Evolutionary conservation across 23 tunicate genomes (phyloP), one percentile per base, ranked within the genome.

Genomic region (Ciona savignyi): DNA sequence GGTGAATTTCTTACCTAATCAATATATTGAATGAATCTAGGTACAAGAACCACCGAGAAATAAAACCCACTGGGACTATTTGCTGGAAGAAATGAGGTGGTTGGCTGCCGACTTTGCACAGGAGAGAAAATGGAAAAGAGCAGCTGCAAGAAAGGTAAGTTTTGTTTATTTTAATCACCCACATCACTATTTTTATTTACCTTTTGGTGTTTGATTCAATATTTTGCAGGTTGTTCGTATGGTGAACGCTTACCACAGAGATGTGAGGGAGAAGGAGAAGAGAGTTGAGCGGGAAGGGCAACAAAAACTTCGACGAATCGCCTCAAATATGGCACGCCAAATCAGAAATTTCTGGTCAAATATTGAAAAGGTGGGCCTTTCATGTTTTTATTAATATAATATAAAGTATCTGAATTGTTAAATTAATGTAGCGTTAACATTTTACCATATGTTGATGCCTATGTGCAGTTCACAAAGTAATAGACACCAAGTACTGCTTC

Each of bases 41-140:
- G 89, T 89, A 25, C 89, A 79, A 64, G 98, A 93, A 70, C 98
- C 98, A 29, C 83, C 81, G 28, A 64, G 85, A 20, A 70, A 48
- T 30, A 94, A 94, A 65, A 75, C 99, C 24, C 99, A 94, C 65
- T 94, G 99, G 99, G 99, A 94, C 62, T 94, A 94, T 48, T 65
- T 94, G 49, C 86, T 94, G 4, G 95, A 87, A 30, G 99, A 94
- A 63, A 87, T 94, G 95, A 62, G 86, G 49, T 94, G 99, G 99
- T 62, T 94, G 48, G 95, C 99, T 56, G 80, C 95, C 25, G 99
- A 94, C 70, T 94, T 94, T 66, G 86, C 83, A 24, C 99, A 94
- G 61, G 99, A 94, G 73, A 33, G 95, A 48, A 86, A 87, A 74
- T 94, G 99, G 99, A 94, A 94, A 51, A 51, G 79, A 30, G 90